Percentiles rank a stretch among this genome's conserved stretches.
phyloP scores from a whole-genome alignment of 2,113 vertebrate species.

The Colossoma macropomum region DNA sequence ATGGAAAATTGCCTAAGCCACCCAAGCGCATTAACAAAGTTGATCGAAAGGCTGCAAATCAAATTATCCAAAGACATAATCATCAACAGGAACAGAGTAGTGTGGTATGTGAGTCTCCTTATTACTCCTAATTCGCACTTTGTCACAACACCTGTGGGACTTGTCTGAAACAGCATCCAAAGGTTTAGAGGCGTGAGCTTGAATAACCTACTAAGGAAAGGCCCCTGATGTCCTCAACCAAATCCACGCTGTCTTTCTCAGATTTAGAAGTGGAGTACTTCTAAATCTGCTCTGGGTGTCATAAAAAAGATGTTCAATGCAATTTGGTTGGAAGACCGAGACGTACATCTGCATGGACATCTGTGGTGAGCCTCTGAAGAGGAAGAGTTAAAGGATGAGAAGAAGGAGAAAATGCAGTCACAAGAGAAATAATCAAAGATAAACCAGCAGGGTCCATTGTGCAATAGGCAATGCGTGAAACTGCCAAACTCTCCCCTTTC shows the following conservation, averaged over 20 bases:
- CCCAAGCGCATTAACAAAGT: slow-evolving; percentile 50
- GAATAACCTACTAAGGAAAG: neutral
- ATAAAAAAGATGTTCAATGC: neutral
- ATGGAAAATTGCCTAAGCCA: slow-evolving; percentile 18
- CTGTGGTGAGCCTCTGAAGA: too few species aligned
- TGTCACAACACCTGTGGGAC: neutral
- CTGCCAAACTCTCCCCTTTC: neutral
- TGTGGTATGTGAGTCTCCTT: slow-evolving; percentile 7
- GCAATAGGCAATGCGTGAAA: slow-evolving; percentile 12
- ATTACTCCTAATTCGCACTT: neutral
- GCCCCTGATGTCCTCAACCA: neutral
- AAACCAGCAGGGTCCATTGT: neutral
- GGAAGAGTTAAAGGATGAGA: too few species aligned
- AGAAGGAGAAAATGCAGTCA: too few species aligned
- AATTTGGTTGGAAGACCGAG: neutral
- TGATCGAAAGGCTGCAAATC: neutral
- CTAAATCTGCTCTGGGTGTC: neutral
- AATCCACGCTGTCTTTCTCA: neutral
- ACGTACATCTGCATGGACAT: neutral
- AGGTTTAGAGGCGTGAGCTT: neutral
- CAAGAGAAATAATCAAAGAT: too few species aligned
- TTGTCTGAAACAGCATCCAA: neutral
- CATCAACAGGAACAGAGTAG: neutral
- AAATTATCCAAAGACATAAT: neutral
- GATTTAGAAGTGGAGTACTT: neutral